Conservation (phyloP, 2,888 invertebrate species). For the Coenonympha glycerion region DNA sequence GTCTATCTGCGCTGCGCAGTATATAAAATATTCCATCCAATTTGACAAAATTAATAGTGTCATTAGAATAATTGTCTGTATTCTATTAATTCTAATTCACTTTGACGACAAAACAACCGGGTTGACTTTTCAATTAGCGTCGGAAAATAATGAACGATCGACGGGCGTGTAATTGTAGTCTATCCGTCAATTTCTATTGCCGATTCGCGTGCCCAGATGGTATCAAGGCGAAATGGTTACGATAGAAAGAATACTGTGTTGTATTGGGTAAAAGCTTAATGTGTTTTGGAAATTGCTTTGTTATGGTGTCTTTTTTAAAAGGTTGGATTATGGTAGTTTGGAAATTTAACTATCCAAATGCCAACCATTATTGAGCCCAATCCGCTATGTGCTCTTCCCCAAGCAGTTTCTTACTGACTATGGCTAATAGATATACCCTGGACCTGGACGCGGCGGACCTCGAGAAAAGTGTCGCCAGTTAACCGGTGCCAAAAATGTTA, state of each 20-base stretch:
- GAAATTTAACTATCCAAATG: neutral
- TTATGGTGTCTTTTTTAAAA: neutral
- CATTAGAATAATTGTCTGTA: neutral
- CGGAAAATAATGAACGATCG: conserved; percentile 20
- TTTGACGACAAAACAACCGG: neutral
- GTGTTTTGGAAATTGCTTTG: conserved; percentile 10
- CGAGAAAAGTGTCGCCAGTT: too few relatives aligned
- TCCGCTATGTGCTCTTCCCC: too few relatives aligned
- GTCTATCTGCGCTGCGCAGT: too few relatives aligned
- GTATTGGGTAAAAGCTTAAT: conserved; percentile 13
- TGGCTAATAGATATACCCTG: too few relatives aligned
- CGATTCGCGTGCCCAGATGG: conserved; percentile 44
- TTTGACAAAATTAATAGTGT: neutral
- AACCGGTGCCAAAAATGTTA: too few relatives aligned
- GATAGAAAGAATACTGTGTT: conserved; percentile 15
- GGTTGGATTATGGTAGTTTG: neutral
- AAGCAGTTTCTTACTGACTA: too few relatives aligned
- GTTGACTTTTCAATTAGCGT: conserved; percentile 21
- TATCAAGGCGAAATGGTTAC: conserved; percentile 26
- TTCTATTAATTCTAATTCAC: conserved; percentile 13
- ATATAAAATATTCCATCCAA: neutral
- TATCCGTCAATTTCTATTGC: conserved; percentile 57
- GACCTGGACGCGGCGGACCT: too few relatives aligned
- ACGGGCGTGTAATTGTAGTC: conserved; percentile 30
- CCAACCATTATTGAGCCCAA: neutral